Evolutionary conservation across 1,140 invertebrate genomes (phyloP), one percentile per base, ranked within the genome.

Genomic region (Cyphomyrmex costatus): DNA sequence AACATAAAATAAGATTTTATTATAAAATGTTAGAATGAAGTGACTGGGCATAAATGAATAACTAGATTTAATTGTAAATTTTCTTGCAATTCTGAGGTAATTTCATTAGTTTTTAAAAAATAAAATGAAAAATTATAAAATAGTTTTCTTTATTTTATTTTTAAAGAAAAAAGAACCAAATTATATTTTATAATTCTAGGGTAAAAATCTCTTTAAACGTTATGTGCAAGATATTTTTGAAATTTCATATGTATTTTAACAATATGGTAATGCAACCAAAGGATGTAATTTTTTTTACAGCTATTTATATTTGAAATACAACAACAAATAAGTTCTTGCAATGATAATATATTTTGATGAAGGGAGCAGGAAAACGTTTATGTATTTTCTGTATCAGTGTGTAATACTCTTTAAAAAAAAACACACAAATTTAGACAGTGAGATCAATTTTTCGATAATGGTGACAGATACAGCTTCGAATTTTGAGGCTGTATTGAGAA

Each of bases 281-380:
- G 16, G 4, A n/a, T 30, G 8, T 71, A 71, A 70, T 51, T n/a
- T n/a, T n/a, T n/a, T n/a, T n/a, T n/a, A n/a, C n/a, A 30, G 27
- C 27, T 1, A 46, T 14, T 49, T 30, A 7, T 51, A 49, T 30
- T 51, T 51, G 8, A 30, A 53, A n/a, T 30, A n/a, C 0, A 1
- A 53, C 19, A n/a, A 24, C 24, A 24, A 7, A 16, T 16, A 49
- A 8, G 16, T 19, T 51, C 16, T 51, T 10, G 10, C 2, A 46
- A 14, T 70, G n/a, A 53, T 30, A 53, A 71, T 30, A 53, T 71
- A 71, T 51, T 71, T 71, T 53, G 27, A 49, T 30, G 19, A 53
- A 19, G 3, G 36, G 19, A 36, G 12, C 0, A 53, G 42, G 30
- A 51, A 53, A 71, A 7, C 12, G 1, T 46, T 63, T 1, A 33